Percentiles rank a stretch among this genome's conserved stretches.
Conservation (phyloP, 2,888 invertebrate species). For the Crioceris asparagi region DNA sequence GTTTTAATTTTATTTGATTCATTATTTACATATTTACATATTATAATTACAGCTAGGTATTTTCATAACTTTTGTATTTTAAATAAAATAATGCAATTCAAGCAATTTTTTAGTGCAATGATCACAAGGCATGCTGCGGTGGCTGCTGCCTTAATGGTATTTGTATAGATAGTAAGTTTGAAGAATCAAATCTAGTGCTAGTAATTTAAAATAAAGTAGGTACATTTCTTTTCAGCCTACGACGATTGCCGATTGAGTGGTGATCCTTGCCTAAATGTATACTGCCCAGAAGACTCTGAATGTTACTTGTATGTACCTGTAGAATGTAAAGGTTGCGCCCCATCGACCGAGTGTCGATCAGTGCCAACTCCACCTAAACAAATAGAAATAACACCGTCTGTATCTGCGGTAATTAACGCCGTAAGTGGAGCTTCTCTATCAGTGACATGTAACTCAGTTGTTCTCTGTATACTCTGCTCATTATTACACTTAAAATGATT, state of each 20-base stretch:
- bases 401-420: no score
- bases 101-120: slow-evolving; percentile 49
- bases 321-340: slow-evolving; percentile 26
- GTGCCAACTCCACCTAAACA: slow-evolving; percentile 8
- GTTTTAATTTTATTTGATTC: no score
- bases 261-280: slow-evolving; percentile 25
- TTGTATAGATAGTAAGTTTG: slow-evolving; percentile 44
- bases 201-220: slow-evolving; percentile 34
- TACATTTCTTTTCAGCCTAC: slow-evolving; percentile 24
- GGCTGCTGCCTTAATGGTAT: slow-evolving; percentile 45
- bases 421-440: no score
- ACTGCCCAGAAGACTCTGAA: slow-evolving; percentile 29
- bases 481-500: no score
- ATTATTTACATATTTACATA: no score
- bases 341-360: slow-evolving; percentile 13
- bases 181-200: slow-evolving; percentile 27
- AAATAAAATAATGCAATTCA: background rate
- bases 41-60: background rate
- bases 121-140: slow-evolving; percentile 47
- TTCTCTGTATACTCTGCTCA: no score
- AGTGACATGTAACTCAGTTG: no score
- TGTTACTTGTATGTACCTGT: slow-evolving; percentile 27
- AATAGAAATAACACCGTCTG: slow-evolving; percentile 7
- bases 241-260: slow-evolving; percentile 22
- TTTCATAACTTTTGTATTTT: background rate